Base-by-base conservation (phyloP, 2,888 invertebrate genomes). In the Thymelicus lineola region DNA sequence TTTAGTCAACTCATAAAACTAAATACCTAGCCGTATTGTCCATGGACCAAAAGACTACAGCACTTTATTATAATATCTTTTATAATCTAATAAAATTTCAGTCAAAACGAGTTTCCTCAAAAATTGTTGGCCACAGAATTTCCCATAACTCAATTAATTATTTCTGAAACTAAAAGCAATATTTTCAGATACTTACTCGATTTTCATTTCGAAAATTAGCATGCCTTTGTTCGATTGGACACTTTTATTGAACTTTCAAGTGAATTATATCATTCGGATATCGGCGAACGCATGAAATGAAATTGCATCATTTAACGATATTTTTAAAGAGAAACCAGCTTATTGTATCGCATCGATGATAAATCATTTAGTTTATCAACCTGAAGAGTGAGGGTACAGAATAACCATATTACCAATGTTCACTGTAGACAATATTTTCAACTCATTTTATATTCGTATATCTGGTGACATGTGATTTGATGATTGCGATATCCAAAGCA, bases 121-220 rank as follows among this genome's bases (percentile, higher is more conserved):
- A 58, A 15, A 15, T 7, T 12, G 38, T 58, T 10, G 36, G 36
- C 15, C 38, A 58, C 10, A 58, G 1, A 38, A 58, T 58, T 38
- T 12, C 14, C 15, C 38, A 7, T 55, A 55, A 55, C 55, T 35
- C 28, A 14, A 55, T 35, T 55, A 28, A 55, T 35, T 48, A 53
- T 53, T 53, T 10, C 53, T 53, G 20, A 28, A 53, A 28, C 10
- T 58, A 15, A 58, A 38, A 36, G 38, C 38, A 58, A 58, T 38
- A 58, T 58, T 58, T 48, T 63, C 63, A 17, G 63, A 63, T 50
- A n/a, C 35, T 36, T 57, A 36, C 48, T 63, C 63, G 35, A 63
- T 63, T 50, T 28, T 36, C 48, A 48, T 63, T 63, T 63, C 35
- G 50, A n/a, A 63, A 63, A 50, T 63, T 63, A 35, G 50, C 58